These are phyloP conservation scores for Strigamia transsilvanica DNA, from an alignment of 2,888 invertebrate species.

Conservation along the genomic window DNA sequence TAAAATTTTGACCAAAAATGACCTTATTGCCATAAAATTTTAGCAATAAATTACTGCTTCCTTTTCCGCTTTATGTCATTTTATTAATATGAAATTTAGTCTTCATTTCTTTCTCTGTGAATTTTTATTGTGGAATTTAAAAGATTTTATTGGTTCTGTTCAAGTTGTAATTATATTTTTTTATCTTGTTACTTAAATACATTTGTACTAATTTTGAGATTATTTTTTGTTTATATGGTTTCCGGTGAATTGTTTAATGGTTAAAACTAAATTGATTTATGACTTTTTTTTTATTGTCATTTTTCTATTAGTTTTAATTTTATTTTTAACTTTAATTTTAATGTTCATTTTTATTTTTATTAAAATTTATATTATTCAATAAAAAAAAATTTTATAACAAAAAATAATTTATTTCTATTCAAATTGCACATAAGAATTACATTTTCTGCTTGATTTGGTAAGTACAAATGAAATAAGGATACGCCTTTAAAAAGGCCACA, in stretches of 20 bases:
- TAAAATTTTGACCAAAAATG: too few relatives aligned
- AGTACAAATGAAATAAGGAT: constrained; percentile 35
- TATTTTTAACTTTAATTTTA: neutral
- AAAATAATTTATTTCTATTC: neutral
- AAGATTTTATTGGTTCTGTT: constrained; percentile 1
- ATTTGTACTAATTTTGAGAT: constrained; percentile 8
- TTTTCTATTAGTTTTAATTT: neutral
- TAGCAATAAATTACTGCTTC: too few relatives aligned
- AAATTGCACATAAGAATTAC: constrained; percentile 23
- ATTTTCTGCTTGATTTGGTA: constrained; percentile 32
- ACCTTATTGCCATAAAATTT: too few relatives aligned
- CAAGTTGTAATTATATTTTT: neutral
- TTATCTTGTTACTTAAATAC: neutral
- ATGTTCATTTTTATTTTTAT: neutral
- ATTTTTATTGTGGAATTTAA: neutral
- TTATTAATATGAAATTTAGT: too few relatives aligned
- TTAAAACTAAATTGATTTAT: neutral
- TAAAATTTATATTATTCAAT: neutral
- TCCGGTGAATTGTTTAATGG: neutral
- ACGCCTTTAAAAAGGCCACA: neutral
- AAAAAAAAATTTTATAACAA: neutral
- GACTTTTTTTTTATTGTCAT: neutral
- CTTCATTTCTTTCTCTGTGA: neutral
- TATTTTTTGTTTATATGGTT: neutral
- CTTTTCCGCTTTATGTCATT: too few relatives aligned